Base-by-base conservation (phyloP, 2,888 invertebrate species). In the Heliconius charithonia region DNA sequence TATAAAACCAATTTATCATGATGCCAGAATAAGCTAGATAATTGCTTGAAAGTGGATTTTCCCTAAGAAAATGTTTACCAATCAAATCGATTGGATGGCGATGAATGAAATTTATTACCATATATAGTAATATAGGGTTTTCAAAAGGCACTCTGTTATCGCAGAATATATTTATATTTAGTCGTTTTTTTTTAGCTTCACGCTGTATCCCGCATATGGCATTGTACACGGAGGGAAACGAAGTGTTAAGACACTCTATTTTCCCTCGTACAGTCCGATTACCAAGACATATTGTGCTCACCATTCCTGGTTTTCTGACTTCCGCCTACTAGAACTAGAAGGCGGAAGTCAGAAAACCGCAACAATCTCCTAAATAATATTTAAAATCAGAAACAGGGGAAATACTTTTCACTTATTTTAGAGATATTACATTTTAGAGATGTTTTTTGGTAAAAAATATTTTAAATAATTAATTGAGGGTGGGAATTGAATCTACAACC, bases 81-180 rank as follows among this genome's bases (percentile, higher is more conserved):
- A 89, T 89, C 88, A 88, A 91, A 91, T 90, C 90, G 89, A 90
- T 91, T 89, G 69, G 69, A 41, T 41, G 32, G 87, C 85, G 85
- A 82, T 83, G 85, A 73, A 81, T 84, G 87, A 87, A 89, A 89
- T 91, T 91, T 89, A 92, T 93, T 93, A 92, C 89, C 92, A 92
- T 92, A 92, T 90, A 92, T n/a, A n/a, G n/a, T n/a, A n/a, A n/a
- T n/a, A n/a, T 89, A 92, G 89, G 90, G 91, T 81, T 81, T 81
- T 77, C 72, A 59, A 75, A 77, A 79, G 78, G 75, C 75, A 73
- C 69, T 71, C 81, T 82, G 62, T 66, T 75, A 78, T n/a, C 76
- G 73, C 22, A 74, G 6, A 1, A n/a, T 67, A 37, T 67, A 13
- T 25, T 6, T 41, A 67, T 25, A 7, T 41, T 13, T 67, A 41